Percentiles rank a stretch among this genome's conserved stretches.
These are phyloP conservation scores for Drosophila fuyamai DNA, from an alignment of 1,140 invertebrate genomes.

Conservation along the genomic window DNA sequence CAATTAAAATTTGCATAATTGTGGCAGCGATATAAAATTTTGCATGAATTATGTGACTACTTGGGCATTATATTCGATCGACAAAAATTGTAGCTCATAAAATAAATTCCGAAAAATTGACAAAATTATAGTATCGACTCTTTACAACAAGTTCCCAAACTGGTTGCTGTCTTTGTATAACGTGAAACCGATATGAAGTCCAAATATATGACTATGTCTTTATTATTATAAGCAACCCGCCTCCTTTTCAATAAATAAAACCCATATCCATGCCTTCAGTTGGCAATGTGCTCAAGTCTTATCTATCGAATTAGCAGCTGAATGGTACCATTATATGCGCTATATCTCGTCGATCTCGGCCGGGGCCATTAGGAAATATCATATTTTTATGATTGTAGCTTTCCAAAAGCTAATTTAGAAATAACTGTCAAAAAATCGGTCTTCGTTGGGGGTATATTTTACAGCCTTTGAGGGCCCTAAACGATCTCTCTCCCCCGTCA, in stretches of 20 bases:
- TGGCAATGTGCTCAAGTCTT: slow-evolving; percentile 36
- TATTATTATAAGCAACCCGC: slow-evolving; percentile 69
- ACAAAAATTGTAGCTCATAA: slow-evolving; percentile 77
- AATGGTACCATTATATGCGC: slow-evolving; percentile 60
- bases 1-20: slow-evolving; percentile 83
- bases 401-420: slow-evolving; percentile 78
- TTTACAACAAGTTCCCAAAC: slow-evolving; percentile 72
- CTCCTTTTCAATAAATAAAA: slow-evolving; percentile 30
- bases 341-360: slow-evolving; percentile 47
- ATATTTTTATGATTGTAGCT: slow-evolving; percentile 68
- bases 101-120: slow-evolving; percentile 80
- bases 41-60: slow-evolving; percentile 82
- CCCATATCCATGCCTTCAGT: slow-evolving; percentile 7
- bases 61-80: slow-evolving; percentile 75
- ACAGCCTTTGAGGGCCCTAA: slow-evolving; percentile 55
- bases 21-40: slow-evolving; percentile 67
- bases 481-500: slow-evolving; percentile 7
- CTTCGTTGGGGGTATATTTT: slow-evolving; percentile 73
- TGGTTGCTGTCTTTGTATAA: slow-evolving; percentile 65
- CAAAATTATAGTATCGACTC: slow-evolving; percentile 77
- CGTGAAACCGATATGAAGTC: slow-evolving; percentile 72
- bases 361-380: slow-evolving; percentile 58
- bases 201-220: slow-evolving; percentile 78
- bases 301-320: slow-evolving; percentile 77
- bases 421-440: slow-evolving; percentile 71